Evolutionary conservation across 2,797 vertebrate genomes (phyloP).

Genomic region (Austrolebias charrua): DNA sequence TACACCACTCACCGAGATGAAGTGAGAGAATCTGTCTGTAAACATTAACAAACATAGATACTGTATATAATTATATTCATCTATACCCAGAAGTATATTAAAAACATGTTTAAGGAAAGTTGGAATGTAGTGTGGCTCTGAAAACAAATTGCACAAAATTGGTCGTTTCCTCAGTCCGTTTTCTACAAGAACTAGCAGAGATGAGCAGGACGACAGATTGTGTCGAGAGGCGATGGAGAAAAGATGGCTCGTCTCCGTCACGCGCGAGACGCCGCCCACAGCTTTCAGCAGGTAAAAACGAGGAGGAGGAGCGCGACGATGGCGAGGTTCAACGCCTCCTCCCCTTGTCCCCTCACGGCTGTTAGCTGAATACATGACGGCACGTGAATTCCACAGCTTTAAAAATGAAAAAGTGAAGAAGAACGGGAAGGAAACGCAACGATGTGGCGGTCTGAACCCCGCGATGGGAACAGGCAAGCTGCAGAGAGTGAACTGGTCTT

Average conservation of each 20-base stretch:
- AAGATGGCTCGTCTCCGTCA: slow-evolving; percentile 40
- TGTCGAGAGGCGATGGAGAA: slow-evolving; percentile 51
- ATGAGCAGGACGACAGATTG: slow-evolving; percentile 52
- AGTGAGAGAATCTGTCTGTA: slow-evolving; percentile 79
- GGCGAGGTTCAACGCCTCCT: slow-evolving; percentile 28
- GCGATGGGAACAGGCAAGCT: slow-evolving; percentile 32
- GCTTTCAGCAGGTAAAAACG: slow-evolving; percentile 67
- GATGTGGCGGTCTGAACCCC: slow-evolving; percentile 49
- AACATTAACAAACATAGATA: slow-evolving; percentile 85
- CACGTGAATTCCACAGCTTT: slow-evolving; percentile 52
- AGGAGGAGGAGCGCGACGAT: slow-evolving; percentile 44
- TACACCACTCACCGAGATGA: slow-evolving; percentile 76
- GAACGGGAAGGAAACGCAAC: slow-evolving; percentile 35
- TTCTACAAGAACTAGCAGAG: slow-evolving; percentile 50
- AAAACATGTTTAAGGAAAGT: slow-evolving; percentile 74
- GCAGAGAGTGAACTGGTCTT: slow-evolving; percentile 46
- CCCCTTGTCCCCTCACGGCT: slow-evolving; percentile 33
- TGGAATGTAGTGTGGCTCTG: slow-evolving; percentile 79
- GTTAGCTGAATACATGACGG: slow-evolving; percentile 46
- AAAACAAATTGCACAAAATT: slow-evolving; percentile 69
- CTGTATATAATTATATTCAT: slow-evolving; percentile 80
- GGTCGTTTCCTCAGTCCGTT: slow-evolving; percentile 26
- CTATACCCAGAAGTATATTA: slow-evolving; percentile 82
- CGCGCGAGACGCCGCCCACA: slow-evolving; percentile 39
- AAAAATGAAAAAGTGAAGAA: slow-evolving; percentile 28